These are phyloP conservation scores for Donacobius atricapilla DNA, from an alignment of 2,113 vertebrate genomes.

Conservation along the genomic window DNA sequence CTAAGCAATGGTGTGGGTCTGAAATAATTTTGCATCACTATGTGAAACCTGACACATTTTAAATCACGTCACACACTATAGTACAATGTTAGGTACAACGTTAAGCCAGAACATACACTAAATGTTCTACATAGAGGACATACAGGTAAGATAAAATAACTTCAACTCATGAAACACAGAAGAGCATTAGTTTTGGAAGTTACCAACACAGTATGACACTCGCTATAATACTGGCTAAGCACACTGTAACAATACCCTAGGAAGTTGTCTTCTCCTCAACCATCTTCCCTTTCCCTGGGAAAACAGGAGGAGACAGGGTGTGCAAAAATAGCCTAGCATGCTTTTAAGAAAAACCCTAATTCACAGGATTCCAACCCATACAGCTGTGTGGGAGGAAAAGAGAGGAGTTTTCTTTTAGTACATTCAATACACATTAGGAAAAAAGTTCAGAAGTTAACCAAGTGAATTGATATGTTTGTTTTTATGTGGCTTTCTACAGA, in stretches of 20 bases:
- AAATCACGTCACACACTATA: not conserved
- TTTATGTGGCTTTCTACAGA: not conserved
- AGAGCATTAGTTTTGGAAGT: not conserved
- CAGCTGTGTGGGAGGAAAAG: not conserved
- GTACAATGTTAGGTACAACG: fast-evolving
- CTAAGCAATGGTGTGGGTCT: not conserved
- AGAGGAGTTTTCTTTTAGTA: not conserved
- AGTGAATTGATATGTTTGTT: conserved; percentile 8
- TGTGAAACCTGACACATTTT: fast-evolving
- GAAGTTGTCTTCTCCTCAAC: not conserved
- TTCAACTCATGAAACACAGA: not conserved
- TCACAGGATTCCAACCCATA: not conserved
- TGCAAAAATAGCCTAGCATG: not conserved
- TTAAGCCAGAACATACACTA: not conserved
- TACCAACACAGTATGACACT: fast-evolving
- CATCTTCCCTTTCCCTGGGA: not conserved
- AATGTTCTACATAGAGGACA: not conserved
- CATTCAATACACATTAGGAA: not conserved
- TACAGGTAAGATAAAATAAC: not conserved
- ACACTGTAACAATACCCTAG: not conserved
- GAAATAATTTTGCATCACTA: not conserved
- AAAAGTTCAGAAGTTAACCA: conserved; percentile 8
- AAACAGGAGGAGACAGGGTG: not conserved
- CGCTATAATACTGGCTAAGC: not conserved
- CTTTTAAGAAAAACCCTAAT: not conserved